A percentile compares a stretch with the other conserved stretches of the same genome.
These are phyloP conservation scores for Stichodactyla helianthus DNA, from an alignment of 64 coral and sea anemone species.

Conservation along the genomic window DNA sequence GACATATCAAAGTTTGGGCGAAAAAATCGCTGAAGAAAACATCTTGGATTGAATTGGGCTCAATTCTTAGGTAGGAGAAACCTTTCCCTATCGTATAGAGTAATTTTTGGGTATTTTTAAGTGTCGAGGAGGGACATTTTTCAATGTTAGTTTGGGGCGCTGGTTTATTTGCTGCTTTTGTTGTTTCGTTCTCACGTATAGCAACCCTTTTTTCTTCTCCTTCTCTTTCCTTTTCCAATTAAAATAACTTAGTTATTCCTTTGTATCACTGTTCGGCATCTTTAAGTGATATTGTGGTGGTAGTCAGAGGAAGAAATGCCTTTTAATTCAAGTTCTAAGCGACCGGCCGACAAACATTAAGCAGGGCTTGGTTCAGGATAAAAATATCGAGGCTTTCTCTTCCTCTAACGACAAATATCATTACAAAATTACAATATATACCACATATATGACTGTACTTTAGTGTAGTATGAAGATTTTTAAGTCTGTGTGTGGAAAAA, in stretches of 20 bases:
- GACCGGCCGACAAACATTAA: background rate
- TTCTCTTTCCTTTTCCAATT: background rate
- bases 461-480: background rate
- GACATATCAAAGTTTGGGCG: conserved; percentile 4
- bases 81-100: background rate
- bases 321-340: background rate
- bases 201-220: conserved; percentile 8
- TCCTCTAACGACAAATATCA: background rate
- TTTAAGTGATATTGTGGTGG: background rate
- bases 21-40: background rate
- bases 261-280: background rate
- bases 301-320: background rate
- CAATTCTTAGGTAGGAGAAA: conserved; percentile 17
- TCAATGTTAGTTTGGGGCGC: conserved; percentile 11
- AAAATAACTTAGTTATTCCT: background rate
- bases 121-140: background rate
- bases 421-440: background rate
- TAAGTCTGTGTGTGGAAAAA: background rate
- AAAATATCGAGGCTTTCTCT: background rate
- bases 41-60: background rate
- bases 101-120: background rate
- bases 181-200: conserved; percentile 9
- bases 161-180: conserved; percentile 18
- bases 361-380: conserved; percentile 1
- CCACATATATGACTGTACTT: background rate